Conservation (phyloP, 2,113 vertebrate genomes). For the Turdus rufiventris region DNA sequence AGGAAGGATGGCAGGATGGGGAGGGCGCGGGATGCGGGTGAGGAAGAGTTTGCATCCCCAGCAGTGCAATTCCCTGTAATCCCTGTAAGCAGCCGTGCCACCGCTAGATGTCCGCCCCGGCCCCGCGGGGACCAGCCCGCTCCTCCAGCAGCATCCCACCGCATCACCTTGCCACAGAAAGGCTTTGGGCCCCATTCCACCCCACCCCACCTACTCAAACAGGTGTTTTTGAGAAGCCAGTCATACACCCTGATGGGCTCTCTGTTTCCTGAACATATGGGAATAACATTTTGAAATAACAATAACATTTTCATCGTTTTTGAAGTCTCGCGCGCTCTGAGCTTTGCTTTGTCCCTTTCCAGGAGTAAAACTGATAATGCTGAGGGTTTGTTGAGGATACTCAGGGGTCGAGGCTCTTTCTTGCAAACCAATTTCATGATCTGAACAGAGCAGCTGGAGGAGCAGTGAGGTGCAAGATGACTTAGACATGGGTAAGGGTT, state of each 20-base stretch:
- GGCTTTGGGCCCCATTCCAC: background rate
- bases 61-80: background rate
- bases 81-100: background rate
- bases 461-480: background rate
- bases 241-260: background rate
- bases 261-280: conserved; percentile 31
- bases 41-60: background rate
- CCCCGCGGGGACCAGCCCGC: background rate
- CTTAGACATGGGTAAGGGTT: background rate
- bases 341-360: background rate
- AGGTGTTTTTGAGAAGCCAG: background rate
- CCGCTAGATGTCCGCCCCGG: background rate
- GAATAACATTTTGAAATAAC: conserved; percentile 28
- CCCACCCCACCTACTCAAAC: background rate
- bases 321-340: background rate
- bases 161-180: background rate
- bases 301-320: conserved; percentile 11
- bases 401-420: background rate
- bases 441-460: background rate
- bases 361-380: background rate
- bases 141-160: background rate
- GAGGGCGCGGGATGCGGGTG: accelerated
- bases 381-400: background rate
- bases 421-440: background rate
- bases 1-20: background rate